phyloP scores from a whole-genome alignment of 2,888 invertebrate genomes.

The Tetranychus truncatus region DNA sequence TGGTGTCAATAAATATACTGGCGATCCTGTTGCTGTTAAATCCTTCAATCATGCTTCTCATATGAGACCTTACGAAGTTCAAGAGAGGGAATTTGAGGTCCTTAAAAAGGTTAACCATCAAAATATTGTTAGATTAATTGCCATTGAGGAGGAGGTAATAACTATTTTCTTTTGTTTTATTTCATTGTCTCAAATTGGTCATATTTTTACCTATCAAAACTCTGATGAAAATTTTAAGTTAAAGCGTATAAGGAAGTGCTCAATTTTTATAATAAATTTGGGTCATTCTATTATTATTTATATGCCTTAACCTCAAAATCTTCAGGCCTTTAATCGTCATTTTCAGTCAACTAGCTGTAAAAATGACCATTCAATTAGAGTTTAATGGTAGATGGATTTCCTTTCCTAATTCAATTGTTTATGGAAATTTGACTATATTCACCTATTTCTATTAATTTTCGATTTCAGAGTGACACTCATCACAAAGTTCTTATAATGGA shows the following conservation, averaged over 20 bases:
- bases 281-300: slow-evolving; percentile 3
- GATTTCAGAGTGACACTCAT: slow-evolving; percentile 42
- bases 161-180: neutral
- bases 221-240: no score
- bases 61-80: slow-evolving; percentile 78
- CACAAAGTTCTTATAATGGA: slow-evolving; percentile 66
- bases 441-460: neutral
- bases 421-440: no score
- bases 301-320: neutral
- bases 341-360: neutral
- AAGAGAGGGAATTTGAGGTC: slow-evolving; percentile 86
- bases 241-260: slow-evolving; percentile 6
- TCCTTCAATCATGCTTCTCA: slow-evolving; percentile 87
- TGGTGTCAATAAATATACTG: slow-evolving; percentile 75
- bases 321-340: neutral
- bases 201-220: no score
- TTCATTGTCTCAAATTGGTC: slow-evolving; percentile 5
- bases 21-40: slow-evolving; percentile 88
- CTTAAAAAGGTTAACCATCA: slow-evolving; percentile 61
- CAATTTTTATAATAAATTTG: neutral
- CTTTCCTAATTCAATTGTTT: no score
- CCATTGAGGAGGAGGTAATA: slow-evolving; percentile 65
- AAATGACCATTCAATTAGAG: neutral
- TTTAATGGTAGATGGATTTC: no score
- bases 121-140: slow-evolving; percentile 77